Evolutionary conservation across 1,140 invertebrate species (phyloP).

Genomic region (Colletes gigas): DNA sequence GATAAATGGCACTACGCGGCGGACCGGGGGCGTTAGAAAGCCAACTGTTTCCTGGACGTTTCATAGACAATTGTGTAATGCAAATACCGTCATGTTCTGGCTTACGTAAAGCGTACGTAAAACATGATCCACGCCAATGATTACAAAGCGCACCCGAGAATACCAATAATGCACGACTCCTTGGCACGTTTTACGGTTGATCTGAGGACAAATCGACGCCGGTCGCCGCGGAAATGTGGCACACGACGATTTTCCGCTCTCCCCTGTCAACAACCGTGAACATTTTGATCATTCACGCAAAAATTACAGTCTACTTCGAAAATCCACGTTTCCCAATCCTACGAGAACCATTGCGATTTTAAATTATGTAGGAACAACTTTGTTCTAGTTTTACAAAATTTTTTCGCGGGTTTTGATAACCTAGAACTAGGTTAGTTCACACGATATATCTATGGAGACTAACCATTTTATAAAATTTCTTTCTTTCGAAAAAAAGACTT

Average conservation of each 20-base stretch:
- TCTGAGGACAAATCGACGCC: constrained; percentile 30
- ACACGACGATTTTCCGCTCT: constrained; percentile 22
- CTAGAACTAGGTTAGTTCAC: no score
- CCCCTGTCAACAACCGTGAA: neutral
- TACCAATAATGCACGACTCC: constrained; percentile 36
- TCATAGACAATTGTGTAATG: constrained; percentile 40
- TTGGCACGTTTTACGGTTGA: constrained; percentile 37
- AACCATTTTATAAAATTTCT: no score
- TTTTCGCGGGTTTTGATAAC: no score
- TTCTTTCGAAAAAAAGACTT: no score
- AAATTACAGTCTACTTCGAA: no score
- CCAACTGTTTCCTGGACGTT: neutral
- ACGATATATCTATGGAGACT: no score
- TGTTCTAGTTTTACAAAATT: no score
- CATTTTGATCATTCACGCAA: no score
- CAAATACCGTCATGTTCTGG: constrained; percentile 37
- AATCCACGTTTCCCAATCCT: no score
- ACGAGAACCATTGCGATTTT: no score
- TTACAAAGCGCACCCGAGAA: constrained; percentile 17
- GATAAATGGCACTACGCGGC: neutral
- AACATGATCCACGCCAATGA: constrained; percentile 46
- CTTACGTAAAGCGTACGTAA: constrained; percentile 42
- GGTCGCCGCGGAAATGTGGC: neutral
- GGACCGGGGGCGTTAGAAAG: constrained; percentile 34
- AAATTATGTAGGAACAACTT: no score